phyloP scores from a whole-genome alignment of 2,797 vertebrate genomes.

The Tamandua tetradactyla region DNA sequence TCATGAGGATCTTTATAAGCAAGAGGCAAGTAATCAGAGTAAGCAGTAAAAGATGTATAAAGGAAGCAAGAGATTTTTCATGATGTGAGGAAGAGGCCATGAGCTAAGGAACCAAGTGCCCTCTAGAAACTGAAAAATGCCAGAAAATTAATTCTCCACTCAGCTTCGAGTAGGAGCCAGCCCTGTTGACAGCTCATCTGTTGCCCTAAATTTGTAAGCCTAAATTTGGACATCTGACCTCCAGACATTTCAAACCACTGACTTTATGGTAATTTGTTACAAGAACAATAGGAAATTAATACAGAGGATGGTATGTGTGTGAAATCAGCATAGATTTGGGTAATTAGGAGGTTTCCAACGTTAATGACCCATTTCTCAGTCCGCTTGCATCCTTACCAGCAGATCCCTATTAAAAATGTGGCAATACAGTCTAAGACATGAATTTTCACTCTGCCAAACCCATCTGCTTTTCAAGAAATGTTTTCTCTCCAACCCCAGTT shows the following conservation, averaged over 20 bases:
- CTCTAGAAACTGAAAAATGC: neutral
- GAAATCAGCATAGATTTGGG: neutral
- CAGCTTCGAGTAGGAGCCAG: neutral
- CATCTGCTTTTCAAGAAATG: neutral
- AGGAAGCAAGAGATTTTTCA: neutral
- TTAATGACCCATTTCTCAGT: neutral
- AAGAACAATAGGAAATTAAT: neutral
- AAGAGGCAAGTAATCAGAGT: fast-evolving
- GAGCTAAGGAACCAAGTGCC: neutral
- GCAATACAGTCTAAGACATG: neutral
- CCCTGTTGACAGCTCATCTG: neutral
- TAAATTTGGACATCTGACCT: neutral
- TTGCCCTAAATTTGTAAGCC: neutral
- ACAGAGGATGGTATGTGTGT: neutral
- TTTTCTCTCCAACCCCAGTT: neutral
- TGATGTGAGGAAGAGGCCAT: neutral
- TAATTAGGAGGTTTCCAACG: neutral
- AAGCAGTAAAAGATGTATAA: neutral
- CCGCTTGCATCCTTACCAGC: neutral
- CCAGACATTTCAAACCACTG: neutral
- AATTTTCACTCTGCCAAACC: neutral
- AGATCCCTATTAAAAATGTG: neutral
- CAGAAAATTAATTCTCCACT: neutral
- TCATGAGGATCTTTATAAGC: neutral
- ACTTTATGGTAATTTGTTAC: neutral